Base-by-base conservation (phyloP, 2,113 vertebrate species). In the Clarias batrachus region DNA sequence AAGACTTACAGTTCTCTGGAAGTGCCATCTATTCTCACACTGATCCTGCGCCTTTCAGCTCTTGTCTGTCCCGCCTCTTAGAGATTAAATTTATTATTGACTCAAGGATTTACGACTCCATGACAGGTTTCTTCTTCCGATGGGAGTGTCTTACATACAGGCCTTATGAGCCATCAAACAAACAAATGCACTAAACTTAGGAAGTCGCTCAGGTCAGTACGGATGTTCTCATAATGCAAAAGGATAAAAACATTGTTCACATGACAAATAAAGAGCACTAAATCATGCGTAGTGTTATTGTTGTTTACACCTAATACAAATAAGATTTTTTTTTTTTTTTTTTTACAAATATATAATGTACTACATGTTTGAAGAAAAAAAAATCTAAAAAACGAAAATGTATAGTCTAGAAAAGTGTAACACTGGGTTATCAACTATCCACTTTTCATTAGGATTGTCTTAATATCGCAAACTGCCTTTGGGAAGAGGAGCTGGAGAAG, bases 71-170 rank as follows among this genome's bases (percentile, higher is more conserved):
- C 81, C 87, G 82, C 88, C 68, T 85, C 85, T 54, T 74, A 25
- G 88, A 91, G 10, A 63, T 74, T 89, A 90, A 91, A 91, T 88
- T 86, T 92, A 88, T 93, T 92, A 94, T 95, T 94, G 94, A 90
- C 87, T 90, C 85, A 25, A 85, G 89, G 90, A 93, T 92, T 93
- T 94, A 93, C 88, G 89, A 90, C 91, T 89, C 84, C 83, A 74
- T 84, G 74, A 30, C 80, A 19, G 81, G 87, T 89, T 91, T 91
- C 94, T 94, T 93, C 91, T 93, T 92, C 90, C 57, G 21, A 85
- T 93, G 93, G 94, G 93, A 93, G 93, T 92, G 93, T 90, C 68
- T 60, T n/a, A 73, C 23, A 62, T n/a, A 73, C 14, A 62, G 83
- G 23, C n/a, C 23, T 25, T n/a, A 74, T 74, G 83, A 84, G 68